Conservation (phyloP, 2,113 vertebrate genomes). For the Peucedramus taeniatus region DNA sequence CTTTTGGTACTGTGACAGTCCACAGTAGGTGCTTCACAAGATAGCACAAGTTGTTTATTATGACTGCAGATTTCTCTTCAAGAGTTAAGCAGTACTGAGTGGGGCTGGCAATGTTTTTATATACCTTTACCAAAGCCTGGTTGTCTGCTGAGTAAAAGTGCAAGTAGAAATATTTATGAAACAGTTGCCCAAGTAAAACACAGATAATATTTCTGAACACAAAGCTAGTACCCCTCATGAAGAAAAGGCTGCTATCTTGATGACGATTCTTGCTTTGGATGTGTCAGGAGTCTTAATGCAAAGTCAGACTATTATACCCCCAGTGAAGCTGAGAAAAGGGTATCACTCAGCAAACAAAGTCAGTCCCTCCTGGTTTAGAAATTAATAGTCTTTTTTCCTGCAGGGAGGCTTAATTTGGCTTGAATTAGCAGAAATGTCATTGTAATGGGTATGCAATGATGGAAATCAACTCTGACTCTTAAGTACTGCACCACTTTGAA, state of each 20-base stretch:
- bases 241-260: background rate
- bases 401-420: background rate
- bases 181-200: background rate
- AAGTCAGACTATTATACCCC: background rate
- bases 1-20: background rate
- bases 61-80: background rate
- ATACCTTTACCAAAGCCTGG: background rate
- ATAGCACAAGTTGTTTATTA: background rate
- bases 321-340: background rate
- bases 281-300: background rate
- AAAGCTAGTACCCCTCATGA: background rate
- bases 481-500: background rate
- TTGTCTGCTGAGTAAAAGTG: background rate
- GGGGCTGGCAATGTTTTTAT: background rate
- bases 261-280: background rate
- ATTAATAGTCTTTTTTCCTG: background rate
- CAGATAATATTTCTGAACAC: background rate
- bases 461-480: background rate
- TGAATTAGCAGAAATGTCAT: slow-evolving; percentile 9
- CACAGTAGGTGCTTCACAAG: background rate
- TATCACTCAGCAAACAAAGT: background rate
- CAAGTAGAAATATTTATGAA: slow-evolving; percentile 8
- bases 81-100: background rate
- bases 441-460: background rate
- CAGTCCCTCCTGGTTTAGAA: background rate